phyloP scores from a whole-genome alignment of 2,113 vertebrate genomes.

The Paramisgurnus dabryanus region DNA sequence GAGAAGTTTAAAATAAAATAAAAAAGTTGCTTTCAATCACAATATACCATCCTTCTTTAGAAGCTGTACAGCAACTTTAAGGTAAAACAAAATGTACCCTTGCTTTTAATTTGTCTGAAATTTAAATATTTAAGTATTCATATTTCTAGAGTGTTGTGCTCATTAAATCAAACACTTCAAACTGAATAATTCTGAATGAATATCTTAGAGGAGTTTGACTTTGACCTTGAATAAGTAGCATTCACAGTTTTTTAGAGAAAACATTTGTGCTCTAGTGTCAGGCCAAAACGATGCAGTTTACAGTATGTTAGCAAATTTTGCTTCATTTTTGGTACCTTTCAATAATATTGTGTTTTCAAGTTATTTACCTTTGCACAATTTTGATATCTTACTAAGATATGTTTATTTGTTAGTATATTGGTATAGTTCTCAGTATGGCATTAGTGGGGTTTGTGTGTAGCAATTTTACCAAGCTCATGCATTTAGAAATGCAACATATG shows the following conservation, averaged over 20 bases:
- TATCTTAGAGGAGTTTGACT: constrained; percentile 36
- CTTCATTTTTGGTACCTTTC: background rate
- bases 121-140: too few relatives aligned
- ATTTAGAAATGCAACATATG: background rate
- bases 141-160: too few relatives aligned
- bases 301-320: constrained; percentile 53
- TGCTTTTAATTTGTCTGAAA: too few relatives aligned
- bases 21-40: too few relatives aligned
- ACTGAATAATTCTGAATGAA: background rate
- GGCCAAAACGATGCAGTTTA: constrained; percentile 54
- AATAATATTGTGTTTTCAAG: background rate
- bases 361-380: background rate
- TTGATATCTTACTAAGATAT: background rate
- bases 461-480: background rate
- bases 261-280: constrained; percentile 61
- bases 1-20: too few relatives aligned
- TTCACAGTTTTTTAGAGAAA: constrained; percentile 59
- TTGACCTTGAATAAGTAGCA: constrained; percentile 55
- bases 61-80: too few relatives aligned
- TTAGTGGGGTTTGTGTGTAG: background rate
- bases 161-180: background rate
- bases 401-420: background rate
- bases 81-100: too few relatives aligned
- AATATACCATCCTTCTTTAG: too few relatives aligned
- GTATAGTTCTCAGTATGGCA: background rate